phyloP scores from a whole-genome alignment of 2,797 vertebrate genomes.

The Echiichthys vipera region DNA sequence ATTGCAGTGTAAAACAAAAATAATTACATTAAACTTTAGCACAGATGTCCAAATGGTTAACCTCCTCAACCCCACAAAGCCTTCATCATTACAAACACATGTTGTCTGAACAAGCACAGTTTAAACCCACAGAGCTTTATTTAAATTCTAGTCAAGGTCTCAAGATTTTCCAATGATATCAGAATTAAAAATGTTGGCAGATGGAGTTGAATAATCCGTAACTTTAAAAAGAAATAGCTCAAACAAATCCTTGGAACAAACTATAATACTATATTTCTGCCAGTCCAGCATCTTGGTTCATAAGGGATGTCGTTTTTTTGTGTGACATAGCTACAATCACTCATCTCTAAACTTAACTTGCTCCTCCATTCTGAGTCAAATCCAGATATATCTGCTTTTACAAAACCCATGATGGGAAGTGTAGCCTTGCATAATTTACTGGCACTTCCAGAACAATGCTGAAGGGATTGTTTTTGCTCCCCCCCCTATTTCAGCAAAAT shows the following conservation, averaged over 20 bases:
- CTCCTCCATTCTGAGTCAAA: conserved; percentile 27
- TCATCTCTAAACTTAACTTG: background rate
- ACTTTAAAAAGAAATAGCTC: background rate
- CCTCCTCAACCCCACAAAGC: conserved; percentile 3
- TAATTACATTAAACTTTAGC: conserved; percentile 26
- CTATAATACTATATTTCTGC: background rate
- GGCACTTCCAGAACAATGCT: background rate
- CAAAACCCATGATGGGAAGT: background rate
- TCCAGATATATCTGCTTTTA: conserved; percentile 10
- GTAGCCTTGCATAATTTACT: conserved; percentile 9
- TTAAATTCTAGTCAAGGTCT: background rate
- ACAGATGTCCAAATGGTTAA: conserved; percentile 45
- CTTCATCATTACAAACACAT: conserved; percentile 29
- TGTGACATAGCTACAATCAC: background rate
- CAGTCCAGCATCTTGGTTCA: background rate
- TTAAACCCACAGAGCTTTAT: conserved; percentile 16
- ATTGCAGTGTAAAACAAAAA: conserved; percentile 36
- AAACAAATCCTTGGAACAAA: background rate
- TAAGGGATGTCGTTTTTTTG: background rate
- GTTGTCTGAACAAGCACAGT: conserved; percentile 10
- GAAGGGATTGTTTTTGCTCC: background rate
- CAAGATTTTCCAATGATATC: background rate
- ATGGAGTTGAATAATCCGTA: background rate
- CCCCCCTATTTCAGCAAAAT: background rate
- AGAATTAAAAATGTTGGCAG: background rate